phyloP scores from a whole-genome alignment of 2,113 vertebrate genomes.

The Alosa alosa region DNA sequence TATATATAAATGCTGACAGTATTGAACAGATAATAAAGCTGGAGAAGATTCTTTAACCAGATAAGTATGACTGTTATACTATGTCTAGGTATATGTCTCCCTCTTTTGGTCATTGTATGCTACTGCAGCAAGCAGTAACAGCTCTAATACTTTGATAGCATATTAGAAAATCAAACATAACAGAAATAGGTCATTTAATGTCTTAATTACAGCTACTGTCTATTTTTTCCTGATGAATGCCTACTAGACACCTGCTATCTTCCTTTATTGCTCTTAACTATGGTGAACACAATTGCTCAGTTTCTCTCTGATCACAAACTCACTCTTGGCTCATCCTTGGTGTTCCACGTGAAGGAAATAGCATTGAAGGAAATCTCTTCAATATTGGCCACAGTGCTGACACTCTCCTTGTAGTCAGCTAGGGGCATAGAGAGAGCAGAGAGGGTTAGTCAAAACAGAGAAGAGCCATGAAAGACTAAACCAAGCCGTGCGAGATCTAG shows the following conservation, averaged over 20 bases:
- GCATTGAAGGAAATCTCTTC: constrained; percentile 84
- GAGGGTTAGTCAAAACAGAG: neutral
- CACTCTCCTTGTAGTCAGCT: constrained; percentile 88
- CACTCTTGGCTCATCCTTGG: constrained; percentile 83
- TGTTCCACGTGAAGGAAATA: constrained; percentile 88
- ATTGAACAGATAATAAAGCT: neutral
- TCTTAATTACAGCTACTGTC: no score
- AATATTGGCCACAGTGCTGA: constrained; percentile 85
- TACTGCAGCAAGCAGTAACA: constrained; percentile 12
- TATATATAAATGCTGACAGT: neutral
- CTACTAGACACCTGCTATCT: neutral
- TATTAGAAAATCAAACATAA: neutral
- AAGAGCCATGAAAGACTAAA: no score
- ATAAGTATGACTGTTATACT: neutral
- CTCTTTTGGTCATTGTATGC: constrained; percentile 14
- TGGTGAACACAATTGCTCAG: no score
- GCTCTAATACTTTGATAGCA: neutral
- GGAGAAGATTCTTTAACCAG: neutral
- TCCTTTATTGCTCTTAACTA: no score
- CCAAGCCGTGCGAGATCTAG: no score
- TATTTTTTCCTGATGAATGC: no score
- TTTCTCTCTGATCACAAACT: constrained; percentile 24
- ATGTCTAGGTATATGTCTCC: constrained; percentile 27
- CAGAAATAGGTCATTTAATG: neutral
- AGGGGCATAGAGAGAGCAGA: neutral